Evolutionary conservation across 1,140 invertebrate species (phyloP).

Genomic region (Megathymus violae): DNA sequence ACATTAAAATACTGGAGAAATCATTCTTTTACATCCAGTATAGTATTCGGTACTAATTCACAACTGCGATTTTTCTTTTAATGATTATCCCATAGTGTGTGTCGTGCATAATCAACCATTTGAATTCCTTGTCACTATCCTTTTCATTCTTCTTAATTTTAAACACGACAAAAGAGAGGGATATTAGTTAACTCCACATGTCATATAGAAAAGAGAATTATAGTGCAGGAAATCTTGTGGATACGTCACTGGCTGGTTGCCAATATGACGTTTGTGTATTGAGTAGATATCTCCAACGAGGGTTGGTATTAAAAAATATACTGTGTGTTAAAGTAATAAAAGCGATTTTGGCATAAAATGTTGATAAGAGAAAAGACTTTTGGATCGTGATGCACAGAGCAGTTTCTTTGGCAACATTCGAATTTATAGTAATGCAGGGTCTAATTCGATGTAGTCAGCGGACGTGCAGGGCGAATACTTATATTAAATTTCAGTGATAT

Average conservation of each 20-base stretch:
- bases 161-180: slow-evolving; percentile 27
- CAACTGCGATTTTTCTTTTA: neutral
- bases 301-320: slow-evolving; percentile 24
- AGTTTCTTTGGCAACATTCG: slow-evolving; percentile 54
- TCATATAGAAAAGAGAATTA: slow-evolving; percentile 45
- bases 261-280: slow-evolving; percentile 43
- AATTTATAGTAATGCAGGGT: slow-evolving; percentile 47
- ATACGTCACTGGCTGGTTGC: slow-evolving; percentile 51
- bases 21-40: too few species aligned
- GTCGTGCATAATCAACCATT: slow-evolving; percentile 2
- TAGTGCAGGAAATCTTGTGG: slow-evolving; percentile 49
- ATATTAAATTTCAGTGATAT: slow-evolving; percentile 28
- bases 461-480: slow-evolving; percentile 30
- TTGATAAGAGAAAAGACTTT: neutral
- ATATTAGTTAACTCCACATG: slow-evolving; percentile 24
- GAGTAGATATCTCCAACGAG: slow-evolving; percentile 37
- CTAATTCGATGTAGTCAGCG: slow-evolving; percentile 42
- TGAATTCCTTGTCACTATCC: slow-evolving; percentile 11
- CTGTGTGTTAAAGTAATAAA: slow-evolving; percentile 27
- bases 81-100: neutral
- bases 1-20: too few species aligned
- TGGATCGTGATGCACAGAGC: neutral
- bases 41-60: too few species aligned
- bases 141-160: slow-evolving; percentile 15
- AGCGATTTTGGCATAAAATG: neutral